Conservation (phyloP, 2,888 invertebrate genomes). For the Cheilosia scutellata region DNA sequence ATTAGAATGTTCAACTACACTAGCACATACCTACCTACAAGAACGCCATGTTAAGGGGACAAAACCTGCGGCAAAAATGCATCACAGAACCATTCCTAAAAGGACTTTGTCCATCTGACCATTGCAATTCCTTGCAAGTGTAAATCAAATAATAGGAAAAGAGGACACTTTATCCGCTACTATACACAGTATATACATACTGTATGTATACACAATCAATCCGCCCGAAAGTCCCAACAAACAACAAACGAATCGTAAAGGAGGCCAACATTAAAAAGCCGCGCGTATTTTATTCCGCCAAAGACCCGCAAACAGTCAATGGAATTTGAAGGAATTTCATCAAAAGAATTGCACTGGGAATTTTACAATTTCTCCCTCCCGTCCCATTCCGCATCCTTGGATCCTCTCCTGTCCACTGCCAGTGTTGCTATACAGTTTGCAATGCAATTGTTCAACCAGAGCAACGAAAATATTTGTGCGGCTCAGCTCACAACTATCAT, state of each 20-base stretch:
- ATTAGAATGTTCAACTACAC: no score
- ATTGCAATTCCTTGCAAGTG: conserved; percentile 24
- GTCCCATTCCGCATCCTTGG: conserved; percentile 48
- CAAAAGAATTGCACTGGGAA: conserved; percentile 81
- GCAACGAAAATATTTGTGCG: conserved; percentile 50
- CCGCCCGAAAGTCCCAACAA: conserved; percentile 11
- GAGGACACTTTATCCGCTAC: conserved; percentile 27
- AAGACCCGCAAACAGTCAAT: conserved; percentile 66
- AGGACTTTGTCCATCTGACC: neutral
- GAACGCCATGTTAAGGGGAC: neutral
- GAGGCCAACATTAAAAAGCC: neutral
- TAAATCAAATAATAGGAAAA: conserved; percentile 56
- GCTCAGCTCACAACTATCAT: conserved; percentile 52
- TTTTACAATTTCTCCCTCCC: conserved; percentile 77
- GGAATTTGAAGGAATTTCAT: conserved; percentile 80
- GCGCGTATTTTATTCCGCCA: conserved; percentile 60
- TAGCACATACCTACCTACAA: no score
- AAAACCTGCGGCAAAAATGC: neutral
- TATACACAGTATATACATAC: no score
- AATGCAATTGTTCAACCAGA: conserved; percentile 68
- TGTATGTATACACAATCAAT: conserved; percentile 11
- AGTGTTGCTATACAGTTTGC: conserved; percentile 47
- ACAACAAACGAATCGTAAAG: neutral
- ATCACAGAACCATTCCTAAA: neutral
- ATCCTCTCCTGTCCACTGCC: neutral